Base-by-base conservation (phyloP, 1,140 invertebrate genomes). In the Sinella curviseta region DNA sequence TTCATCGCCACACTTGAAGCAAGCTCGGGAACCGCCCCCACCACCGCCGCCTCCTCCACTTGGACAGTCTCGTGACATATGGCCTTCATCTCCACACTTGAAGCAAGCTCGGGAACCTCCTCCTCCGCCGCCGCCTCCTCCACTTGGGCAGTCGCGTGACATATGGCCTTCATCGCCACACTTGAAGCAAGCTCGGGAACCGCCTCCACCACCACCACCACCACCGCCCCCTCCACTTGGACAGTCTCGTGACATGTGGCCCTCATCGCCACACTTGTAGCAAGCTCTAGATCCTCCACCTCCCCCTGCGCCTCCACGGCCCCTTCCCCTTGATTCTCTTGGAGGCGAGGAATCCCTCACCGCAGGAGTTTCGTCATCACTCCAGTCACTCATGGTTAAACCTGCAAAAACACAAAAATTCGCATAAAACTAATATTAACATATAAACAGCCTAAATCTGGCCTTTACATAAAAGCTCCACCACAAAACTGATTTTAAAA, bases 1-100 rank as follows among this genome's bases (percentile, higher is more conserved):
- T 16, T 87, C 86, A 76, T 85, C 82, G 28, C 86, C 84, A 73
- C 87, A 89, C 24, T 85, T 87, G 60, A 83, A 86, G 77, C 87
- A 74, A 28, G 12, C 3, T 74, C 70, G 30, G 17, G 4, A 8
- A 33, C 26, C 17, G 31, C 30, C 16, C 16, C 12, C 70, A 33
- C 30, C 16, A 17, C 8, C 70, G 17, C 30, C 70, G 26, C 55
- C 34, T 28, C 76, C 55, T 77, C 55, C 35, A 8, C 33, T 17
- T 4, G 76, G 76, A 60, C 76, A 77, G 16, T 77, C 76, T 26
- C 76, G 76, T 4, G 54, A 28, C 20, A 77, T 57, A 33, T 77
- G 76, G 26, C 76, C 76, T 33, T 57, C 76, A 28, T 55, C 12
- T 8, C 54, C 54, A 31, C 76, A 77, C 2, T 28, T 26, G 30